Evolutionary conservation across 2,113 vertebrate genomes (phyloP).

Genomic region (Mormyrus lacerda): DNA sequence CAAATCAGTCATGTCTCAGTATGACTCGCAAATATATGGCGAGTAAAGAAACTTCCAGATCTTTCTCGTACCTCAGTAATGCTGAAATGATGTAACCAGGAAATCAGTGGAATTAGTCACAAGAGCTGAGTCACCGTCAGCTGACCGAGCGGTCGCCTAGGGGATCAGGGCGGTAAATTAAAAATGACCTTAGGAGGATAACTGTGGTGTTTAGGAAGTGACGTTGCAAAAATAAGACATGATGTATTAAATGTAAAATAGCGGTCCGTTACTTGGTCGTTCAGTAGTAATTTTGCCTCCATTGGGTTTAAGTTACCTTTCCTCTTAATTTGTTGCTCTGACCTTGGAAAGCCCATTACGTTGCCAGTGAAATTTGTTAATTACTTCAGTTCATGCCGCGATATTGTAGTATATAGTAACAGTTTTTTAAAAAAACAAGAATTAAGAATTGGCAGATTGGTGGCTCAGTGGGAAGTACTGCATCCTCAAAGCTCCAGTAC

Average conservation of each 20-base stretch:
- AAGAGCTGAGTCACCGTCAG: constrained; percentile 45
- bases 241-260: background rate
- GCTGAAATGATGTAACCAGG: constrained; percentile 2
- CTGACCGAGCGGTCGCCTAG: constrained; percentile 26
- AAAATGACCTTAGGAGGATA: background rate
- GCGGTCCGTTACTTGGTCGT: background rate
- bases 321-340: background rate
- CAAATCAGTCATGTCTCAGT: background rate
- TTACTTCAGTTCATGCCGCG: background rate
- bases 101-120: constrained; percentile 19
- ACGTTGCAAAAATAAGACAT: background rate
- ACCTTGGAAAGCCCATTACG: background rate
- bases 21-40: background rate
- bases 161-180: background rate
- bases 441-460: background rate
- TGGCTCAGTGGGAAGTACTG: background rate
- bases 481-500: background rate
- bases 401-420: background rate
- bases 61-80: background rate
- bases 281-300: background rate
- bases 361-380: background rate
- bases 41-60: constrained; percentile 5
- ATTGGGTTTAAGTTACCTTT: background rate
- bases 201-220: background rate
- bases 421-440: background rate